A percentile compares a stretch with the other conserved stretches of the same genome.
Evolutionary conservation across 2,113 vertebrate genomes (phyloP).

Genomic region (Deroptyus accipitrinus): DNA sequence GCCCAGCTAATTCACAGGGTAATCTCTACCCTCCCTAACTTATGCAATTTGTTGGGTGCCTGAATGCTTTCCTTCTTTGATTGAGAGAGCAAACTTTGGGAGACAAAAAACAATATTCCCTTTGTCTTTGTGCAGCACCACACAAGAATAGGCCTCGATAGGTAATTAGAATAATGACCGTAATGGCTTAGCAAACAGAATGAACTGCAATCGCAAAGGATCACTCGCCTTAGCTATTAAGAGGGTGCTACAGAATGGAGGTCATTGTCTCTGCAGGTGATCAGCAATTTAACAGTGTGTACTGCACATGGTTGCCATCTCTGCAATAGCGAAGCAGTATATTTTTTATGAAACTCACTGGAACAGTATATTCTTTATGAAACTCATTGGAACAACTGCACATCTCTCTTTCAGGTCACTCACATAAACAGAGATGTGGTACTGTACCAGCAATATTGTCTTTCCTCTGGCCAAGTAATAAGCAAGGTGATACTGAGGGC

Average conservation of each 20-base stretch:
- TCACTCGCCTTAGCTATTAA: neutral
- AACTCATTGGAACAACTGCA: neutral
- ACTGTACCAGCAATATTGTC: neutral
- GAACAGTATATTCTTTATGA: neutral
- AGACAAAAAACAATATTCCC: constrained; percentile 13
- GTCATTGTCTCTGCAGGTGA: constrained; percentile 47
- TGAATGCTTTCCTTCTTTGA: constrained; percentile 1
- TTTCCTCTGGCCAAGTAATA: neutral
- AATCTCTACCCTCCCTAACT: neutral
- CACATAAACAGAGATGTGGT: neutral
- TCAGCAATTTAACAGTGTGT: neutral
- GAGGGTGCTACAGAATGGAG: neutral
- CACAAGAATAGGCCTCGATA: neutral
- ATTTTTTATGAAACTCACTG: neutral
- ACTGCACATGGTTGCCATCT: neutral
- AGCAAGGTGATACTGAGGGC: neutral
- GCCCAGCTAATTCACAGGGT: neutral
- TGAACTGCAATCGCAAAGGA: neutral
- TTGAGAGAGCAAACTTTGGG: constrained; percentile 21
- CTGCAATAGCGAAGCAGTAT: neutral
- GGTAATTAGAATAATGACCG: constrained; percentile 31
- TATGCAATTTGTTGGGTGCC: neutral
- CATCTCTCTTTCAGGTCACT: neutral
- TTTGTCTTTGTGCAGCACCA: constrained; percentile 57
- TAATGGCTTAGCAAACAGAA: constrained; percentile 47